These are phyloP conservation scores for Ecliptopera silaceata DNA, from an alignment of 2,888 invertebrate species.

Conservation along the genomic window DNA sequence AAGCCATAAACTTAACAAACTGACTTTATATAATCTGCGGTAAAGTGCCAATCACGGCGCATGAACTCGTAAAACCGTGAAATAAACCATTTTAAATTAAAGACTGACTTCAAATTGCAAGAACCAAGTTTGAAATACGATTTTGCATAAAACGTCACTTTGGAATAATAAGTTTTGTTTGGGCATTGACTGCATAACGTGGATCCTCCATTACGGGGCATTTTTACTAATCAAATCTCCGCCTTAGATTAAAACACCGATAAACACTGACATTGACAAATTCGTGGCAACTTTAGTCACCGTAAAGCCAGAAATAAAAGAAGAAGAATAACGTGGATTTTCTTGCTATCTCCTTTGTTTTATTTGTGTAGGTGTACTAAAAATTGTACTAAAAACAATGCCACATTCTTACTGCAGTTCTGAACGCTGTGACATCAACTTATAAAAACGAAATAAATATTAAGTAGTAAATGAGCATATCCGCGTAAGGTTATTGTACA, in stretches of 20 bases:
- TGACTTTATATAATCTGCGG: constrained; percentile 32
- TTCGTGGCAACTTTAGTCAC: too few species aligned
- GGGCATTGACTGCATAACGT: neutral
- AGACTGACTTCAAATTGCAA: constrained; percentile 23
- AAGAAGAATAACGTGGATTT: neutral
- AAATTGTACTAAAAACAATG: neutral
- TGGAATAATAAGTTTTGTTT: constrained; percentile 1
- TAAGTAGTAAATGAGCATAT: neutral
- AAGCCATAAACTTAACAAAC: constrained; percentile 45
- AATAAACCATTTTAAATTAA: constrained; percentile 61
- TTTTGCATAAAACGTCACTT: constrained; percentile 45
- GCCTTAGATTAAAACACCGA: too few species aligned
- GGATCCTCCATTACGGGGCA: too few species aligned
- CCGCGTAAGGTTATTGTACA: neutral
- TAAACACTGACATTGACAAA: too few species aligned
- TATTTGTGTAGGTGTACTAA: too few species aligned
- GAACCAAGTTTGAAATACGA: constrained; percentile 48
- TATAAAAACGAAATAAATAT: neutral
- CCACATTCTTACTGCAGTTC: too few species aligned
- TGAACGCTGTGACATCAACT: too few species aligned
- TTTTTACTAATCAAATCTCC: too few species aligned
- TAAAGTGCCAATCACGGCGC: constrained; percentile 58
- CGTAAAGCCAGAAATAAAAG: too few species aligned
- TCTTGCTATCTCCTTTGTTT: neutral
- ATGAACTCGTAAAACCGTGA: constrained; percentile 46